These are phyloP conservation scores for Thalassaphorura encarpata DNA, from an alignment of 1,140 invertebrate species.

Conservation along the genomic window DNA sequence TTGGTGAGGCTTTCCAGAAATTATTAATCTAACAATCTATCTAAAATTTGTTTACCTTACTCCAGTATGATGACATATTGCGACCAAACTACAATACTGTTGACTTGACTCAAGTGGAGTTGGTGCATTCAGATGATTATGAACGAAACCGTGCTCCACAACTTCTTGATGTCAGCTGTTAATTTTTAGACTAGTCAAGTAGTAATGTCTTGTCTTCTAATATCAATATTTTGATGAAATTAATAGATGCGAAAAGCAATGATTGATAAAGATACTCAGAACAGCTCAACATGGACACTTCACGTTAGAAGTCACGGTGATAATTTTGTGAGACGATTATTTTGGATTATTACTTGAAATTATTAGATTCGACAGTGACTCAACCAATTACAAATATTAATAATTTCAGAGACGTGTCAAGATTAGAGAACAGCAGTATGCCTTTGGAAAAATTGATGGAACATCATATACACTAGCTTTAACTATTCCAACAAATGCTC, in stretches of 20 bases:
- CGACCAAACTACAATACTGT: conserved; percentile 88
- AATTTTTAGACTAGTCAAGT: too few relatives aligned
- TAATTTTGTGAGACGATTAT: conserved; percentile 60
- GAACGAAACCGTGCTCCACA: conserved; percentile 56
- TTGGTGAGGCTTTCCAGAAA: conserved; percentile 50
- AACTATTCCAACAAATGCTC: conserved; percentile 75
- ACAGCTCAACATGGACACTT: conserved; percentile 60
- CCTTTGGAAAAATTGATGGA: conserved; percentile 73
- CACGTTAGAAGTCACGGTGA: conserved; percentile 59
- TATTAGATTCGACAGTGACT: not conserved
- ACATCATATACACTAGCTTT: conserved; percentile 84
- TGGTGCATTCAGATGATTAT: conserved; percentile 64
- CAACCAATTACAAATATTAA: not conserved
- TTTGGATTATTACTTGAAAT: not conserved
- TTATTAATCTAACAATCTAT: not conserved
- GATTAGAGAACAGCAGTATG: conserved; percentile 67
- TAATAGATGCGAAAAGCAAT: conserved; percentile 76
- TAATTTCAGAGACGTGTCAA: conserved; percentile 67
- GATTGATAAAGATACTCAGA: conserved; percentile 75
- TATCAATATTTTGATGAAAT: too few relatives aligned
- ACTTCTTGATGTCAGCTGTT: not conserved
- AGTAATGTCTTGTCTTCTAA: too few relatives aligned
- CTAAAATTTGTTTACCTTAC: conserved; percentile 1
- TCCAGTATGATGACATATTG: conserved; percentile 55
- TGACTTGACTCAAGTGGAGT: conserved; percentile 86